Percentiles rank a stretch among this genome's conserved stretches.
Conservation (phyloP, 2,888 invertebrate species). For the Hipparchia semele region DNA sequence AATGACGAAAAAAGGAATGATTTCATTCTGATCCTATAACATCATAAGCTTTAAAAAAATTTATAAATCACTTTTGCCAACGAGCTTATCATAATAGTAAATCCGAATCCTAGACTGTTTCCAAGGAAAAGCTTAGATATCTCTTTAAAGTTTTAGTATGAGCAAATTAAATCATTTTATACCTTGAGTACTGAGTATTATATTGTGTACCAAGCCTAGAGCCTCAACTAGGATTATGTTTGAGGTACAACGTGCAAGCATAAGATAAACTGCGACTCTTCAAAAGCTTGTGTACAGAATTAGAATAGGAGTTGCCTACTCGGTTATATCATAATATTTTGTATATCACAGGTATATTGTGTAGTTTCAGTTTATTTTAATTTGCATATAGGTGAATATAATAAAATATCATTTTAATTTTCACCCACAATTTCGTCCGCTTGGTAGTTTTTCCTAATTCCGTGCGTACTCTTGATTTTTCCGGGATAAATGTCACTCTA, state of each 20-base stretch:
- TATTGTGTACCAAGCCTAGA: constrained; percentile 3
- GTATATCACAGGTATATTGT: background rate
- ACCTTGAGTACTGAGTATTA: background rate
- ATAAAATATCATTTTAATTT: background rate
- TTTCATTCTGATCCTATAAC: no score
- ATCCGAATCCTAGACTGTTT: no score
- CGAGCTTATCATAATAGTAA: no score
- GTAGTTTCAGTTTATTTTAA: background rate
- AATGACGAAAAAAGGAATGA: no score
- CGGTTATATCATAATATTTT: background rate
- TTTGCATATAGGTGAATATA: background rate
- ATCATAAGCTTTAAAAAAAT: no score
- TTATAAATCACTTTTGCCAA: no score
- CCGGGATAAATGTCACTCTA: no score
- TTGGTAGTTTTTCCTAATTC: no score
- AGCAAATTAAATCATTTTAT: background rate
- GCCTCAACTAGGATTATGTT: constrained; percentile 18
- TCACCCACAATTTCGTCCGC: background rate
- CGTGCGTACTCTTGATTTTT: no score
- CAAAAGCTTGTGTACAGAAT: constrained; percentile 22
- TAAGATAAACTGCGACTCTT: constrained; percentile 30
- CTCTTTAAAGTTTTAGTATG: background rate
- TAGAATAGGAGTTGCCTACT: constrained; percentile 15
- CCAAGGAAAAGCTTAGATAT: background rate
- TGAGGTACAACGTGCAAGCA: constrained; percentile 26